Conservation (phyloP, 30 jellyfish, hydroid and myxozoan species). For the Turritopsis rubra region DNA sequence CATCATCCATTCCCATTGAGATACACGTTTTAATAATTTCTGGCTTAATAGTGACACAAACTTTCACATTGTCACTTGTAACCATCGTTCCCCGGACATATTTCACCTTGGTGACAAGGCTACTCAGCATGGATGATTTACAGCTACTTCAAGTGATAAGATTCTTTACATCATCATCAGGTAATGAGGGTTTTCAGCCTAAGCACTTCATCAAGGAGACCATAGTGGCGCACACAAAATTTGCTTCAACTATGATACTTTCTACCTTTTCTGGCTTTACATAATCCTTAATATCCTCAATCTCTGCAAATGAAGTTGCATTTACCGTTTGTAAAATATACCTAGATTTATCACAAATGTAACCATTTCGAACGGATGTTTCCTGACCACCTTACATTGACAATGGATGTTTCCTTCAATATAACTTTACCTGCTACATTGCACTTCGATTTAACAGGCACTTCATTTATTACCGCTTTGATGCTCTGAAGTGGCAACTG, state of each 20-base stretch:
- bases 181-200: neutral
- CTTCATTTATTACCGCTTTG: neutral
- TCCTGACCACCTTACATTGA: neutral
- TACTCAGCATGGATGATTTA: neutral
- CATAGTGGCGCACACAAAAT: neutral
- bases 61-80: neutral
- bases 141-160: neutral
- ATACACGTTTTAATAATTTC: neutral
- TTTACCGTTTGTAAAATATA: neutral
- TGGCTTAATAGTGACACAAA: neutral
- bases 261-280: neutral
- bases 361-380: neutral
- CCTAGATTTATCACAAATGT: neutral
- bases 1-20: neutral
- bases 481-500: neutral
- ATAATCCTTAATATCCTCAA: neutral
- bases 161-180: neutral
- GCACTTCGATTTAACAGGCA: neutral
- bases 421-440: neutral
- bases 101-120: neutral
- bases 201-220: neutral
- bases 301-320: neutral
- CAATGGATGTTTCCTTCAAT: neutral
- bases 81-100: neutral
- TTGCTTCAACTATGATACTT: neutral